Base-by-base conservation (phyloP, 1,140 invertebrate species). In the Penaeus indicus region DNA sequence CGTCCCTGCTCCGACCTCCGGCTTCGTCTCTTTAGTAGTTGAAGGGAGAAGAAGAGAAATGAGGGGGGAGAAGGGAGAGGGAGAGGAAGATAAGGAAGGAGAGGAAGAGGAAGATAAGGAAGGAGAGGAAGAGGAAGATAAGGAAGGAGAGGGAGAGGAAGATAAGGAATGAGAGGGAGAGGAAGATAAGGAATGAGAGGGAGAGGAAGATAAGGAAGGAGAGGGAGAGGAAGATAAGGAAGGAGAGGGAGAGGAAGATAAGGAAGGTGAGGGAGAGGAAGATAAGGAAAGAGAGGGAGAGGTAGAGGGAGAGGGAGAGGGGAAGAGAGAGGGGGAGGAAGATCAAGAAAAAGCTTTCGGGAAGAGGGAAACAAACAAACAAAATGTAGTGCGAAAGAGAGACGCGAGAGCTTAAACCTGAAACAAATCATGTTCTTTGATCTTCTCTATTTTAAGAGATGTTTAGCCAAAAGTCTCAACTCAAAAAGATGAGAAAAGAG, bases 241-340 rank as follows among this genome's bases (percentile, higher is more conserved):
- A 84, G 82, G 61, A 67, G 25, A 62, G 82, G 27, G 63, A 84
- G 38, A 80, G 18, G 61, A 42, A 80, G 78, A 80, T 22, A 80
- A 42, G 60, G 42, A 54, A 60, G 54, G 61, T 38, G 25, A 27
- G 42, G 60, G 38, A 67, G 38, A 22, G 63, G 25, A 13, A 63
- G 38, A 80, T 25, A 42, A 54, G 18, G 42, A 63, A 84, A 42
- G n/a, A 63, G 69, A 38, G 47, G 63, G 69, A 38, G 47, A 38
- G 42, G 25, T n/a, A 63, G 25, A 47, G 67, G 82, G 63, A 47
- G 67, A 63, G 69, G 25, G n/a, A 69, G 27, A 32, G n/a, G 63
- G 61, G 69, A 63, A 84, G 63, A 69, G 61, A 67, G 27, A 63
- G 82, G 32, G 63, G 69, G 38, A 80, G 19, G 61, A 42, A 80